Conservation (phyloP, 2,888 invertebrate genomes). For the Spialia ferax region DNA sequence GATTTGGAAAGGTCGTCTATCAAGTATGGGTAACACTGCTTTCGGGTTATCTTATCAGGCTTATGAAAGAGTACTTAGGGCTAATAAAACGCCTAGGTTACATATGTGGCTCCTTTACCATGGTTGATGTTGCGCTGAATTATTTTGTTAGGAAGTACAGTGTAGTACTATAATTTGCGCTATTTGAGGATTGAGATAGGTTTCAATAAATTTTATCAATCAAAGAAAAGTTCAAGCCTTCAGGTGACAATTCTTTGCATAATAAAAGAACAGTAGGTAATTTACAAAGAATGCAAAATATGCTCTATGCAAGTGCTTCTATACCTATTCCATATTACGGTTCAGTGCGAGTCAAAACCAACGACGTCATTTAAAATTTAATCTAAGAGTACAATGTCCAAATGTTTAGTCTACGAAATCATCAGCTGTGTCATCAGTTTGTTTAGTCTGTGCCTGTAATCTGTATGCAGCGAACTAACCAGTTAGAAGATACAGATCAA, state of each 20-base stretch:
- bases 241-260: too few species aligned
- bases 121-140: neutral
- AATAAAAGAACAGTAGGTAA: too few species aligned
- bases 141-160: neutral
- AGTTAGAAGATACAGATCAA: neutral
- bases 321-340: too few species aligned
- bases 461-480: too few species aligned
- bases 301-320: too few species aligned
- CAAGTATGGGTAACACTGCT: neutral
- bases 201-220: too few species aligned
- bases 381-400: neutral
- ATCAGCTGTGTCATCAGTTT: neutral
- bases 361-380: neutral
- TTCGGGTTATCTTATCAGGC: neutral
- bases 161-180: neutral
- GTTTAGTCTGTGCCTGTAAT: conserved; percentile 19
- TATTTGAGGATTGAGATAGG: too few species aligned
- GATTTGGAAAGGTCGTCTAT: conserved; percentile 18
- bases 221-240: too few species aligned
- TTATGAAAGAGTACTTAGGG: conserved; percentile 1
- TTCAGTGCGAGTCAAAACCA: neutral
- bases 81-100: neutral
- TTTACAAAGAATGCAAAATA: too few species aligned
- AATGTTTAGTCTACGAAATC: neutral
- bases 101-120: neutral